These are phyloP conservation scores for Drosophila nikananu DNA, from an alignment of 1,140 invertebrate species.

Conservation along the genomic window DNA sequence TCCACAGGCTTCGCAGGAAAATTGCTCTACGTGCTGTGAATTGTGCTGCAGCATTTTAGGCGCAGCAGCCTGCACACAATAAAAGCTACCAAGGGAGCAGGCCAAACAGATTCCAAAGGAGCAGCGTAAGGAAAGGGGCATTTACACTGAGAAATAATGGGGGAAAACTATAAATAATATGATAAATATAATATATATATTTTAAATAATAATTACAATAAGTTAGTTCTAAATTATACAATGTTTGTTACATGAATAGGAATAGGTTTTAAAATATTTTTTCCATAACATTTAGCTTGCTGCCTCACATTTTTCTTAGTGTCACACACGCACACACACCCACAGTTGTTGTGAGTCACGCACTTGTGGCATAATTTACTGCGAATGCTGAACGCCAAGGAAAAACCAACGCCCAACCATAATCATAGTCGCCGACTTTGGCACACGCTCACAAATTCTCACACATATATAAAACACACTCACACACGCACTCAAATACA, in stretches of 20 bases:
- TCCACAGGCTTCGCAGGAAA: constrained; percentile 47
- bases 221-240: neutral
- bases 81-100: constrained; percentile 47
- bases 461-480: neutral
- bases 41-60: constrained; percentile 63
- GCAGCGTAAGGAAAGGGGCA: neutral
- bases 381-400: constrained; percentile 38
- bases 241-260: neutral
- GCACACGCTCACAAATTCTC: neutral
- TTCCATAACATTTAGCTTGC: too few relatives aligned
- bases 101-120: constrained; percentile 1
- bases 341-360: constrained; percentile 54
- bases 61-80: constrained; percentile 56
- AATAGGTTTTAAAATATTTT: too few relatives aligned
- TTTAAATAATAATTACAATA: neutral
- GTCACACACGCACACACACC: neutral
- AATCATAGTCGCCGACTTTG: constrained; percentile 6
- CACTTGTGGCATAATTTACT: constrained; percentile 77
- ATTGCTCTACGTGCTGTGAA: constrained; percentile 64
- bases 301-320: neutral
- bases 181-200: too few relatives aligned
- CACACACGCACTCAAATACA: neutral
- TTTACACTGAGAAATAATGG: neutral
- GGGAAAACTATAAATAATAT: neutral
- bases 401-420: constrained; percentile 36